Conservation (phyloP, 1,140 invertebrate species). For the Hirudo medicinalis region DNA sequence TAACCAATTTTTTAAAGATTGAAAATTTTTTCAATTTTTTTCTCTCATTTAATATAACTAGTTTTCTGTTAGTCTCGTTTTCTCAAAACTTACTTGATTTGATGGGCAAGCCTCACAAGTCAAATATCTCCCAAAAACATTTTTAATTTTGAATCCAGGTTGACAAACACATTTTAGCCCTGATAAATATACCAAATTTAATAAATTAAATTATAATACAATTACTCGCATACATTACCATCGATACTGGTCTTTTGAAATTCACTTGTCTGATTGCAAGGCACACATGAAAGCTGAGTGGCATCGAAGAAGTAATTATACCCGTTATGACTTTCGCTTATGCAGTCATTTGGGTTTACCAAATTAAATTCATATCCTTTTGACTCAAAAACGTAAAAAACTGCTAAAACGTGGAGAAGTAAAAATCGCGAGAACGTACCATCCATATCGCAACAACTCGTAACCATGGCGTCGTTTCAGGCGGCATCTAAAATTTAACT, state of each 20-base stretch:
- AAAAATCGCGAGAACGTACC: too few species aligned
- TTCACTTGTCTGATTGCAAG: constrained; percentile 18
- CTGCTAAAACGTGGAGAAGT: too few species aligned
- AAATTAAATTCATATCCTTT: too few species aligned
- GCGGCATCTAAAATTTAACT: too few species aligned
- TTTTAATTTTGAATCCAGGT: not conserved
- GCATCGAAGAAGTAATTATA: constrained; percentile 22
- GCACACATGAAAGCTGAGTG: constrained; percentile 19
- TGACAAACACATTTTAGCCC: not conserved
- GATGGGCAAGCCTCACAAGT: not conserved
- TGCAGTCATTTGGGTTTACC: constrained; percentile 15
- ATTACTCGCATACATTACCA: constrained; percentile 16
- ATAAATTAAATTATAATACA: not conserved
- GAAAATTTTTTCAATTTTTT: not conserved
- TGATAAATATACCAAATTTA: not conserved
- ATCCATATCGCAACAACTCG: too few species aligned
- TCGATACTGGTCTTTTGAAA: constrained; percentile 21
- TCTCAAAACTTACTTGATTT: not conserved
- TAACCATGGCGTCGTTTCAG: too few species aligned
- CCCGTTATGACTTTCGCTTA: not conserved
- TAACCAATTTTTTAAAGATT: not conserved
- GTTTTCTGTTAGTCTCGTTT: not conserved
- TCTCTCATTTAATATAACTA: not conserved
- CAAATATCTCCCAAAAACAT: not conserved
- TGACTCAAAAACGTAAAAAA: too few species aligned